Base-by-base conservation (phyloP, 2,113 vertebrate genomes). In the Upupa epops region DNA sequence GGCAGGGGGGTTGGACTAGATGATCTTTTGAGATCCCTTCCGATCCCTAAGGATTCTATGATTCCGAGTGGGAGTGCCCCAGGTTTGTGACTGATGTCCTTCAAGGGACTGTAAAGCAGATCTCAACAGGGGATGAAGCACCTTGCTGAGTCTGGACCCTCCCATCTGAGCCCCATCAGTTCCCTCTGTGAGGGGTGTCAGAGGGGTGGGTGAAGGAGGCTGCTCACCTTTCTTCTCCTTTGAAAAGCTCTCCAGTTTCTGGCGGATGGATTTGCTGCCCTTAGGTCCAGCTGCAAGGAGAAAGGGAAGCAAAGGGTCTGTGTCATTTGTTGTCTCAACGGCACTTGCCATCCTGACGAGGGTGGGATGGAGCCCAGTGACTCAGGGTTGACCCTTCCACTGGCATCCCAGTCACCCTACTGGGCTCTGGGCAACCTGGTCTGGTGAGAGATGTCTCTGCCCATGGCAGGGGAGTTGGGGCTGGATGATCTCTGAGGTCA, bases 141-240 rank as follows among this genome's bases (percentile, higher is more conserved):
- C 42, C 24, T 17, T 5, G 8, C 28, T 54, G 42, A 37, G 13
- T 21, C 11, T 1, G 5, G 52, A 59, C 70, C 63, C 42, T 16
- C 51, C 19, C 42, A 40, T 3, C 42, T 24, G 60, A 48, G 36
- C 14, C 24, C 51, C 82, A 22, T 2, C 49, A 5, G 6, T 13
- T 45, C 25, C 6, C 1, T 6, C 4, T 1, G 3, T 19, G 31
- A 68, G 37, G 49, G 28, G 64, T 40, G 31, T 11, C 15, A 26
- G 10, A 10, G 1, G 7, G 22, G n/a, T 2, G 6, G 17, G 26
- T 3, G 2, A 11, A 5, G 26, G 48, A 36, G 13, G 46, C 97
- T 97, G 96, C 96, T 97, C 96, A 94, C 98, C 98, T 87, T 98
- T 98, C 96, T 97, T 98, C 80, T 98, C 98, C 92, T 98, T 98